Evolutionary conservation across 2,797 vertebrate species (phyloP).

Genomic region (Sylvia borin): DNA sequence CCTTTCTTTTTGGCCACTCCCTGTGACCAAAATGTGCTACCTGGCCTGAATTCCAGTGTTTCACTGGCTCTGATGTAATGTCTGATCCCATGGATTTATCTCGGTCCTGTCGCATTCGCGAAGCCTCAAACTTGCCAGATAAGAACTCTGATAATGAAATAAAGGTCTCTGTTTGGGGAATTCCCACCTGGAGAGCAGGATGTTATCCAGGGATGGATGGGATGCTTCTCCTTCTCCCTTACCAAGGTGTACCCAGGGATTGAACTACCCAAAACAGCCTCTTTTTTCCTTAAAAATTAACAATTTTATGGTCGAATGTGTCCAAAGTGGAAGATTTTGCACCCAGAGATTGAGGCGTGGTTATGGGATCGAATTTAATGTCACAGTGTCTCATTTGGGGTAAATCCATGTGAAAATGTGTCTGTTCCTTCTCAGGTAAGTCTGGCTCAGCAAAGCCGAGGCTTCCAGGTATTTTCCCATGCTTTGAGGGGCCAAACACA

Average conservation of each 20-base stretch:
- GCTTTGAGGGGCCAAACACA: not conserved
- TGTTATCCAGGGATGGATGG: rapidly evolving
- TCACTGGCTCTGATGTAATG: not conserved
- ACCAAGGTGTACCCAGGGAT: not conserved
- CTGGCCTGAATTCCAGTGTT: not conserved
- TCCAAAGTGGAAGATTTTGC: not conserved
- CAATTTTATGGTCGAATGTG: rapidly evolving
- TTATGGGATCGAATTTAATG: rapidly evolving
- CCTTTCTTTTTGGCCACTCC: not conserved
- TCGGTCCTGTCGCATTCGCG: rapidly evolving
- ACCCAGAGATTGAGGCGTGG: rapidly evolving
- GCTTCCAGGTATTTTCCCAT: not conserved
- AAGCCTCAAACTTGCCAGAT: not conserved
- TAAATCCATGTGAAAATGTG: not conserved
- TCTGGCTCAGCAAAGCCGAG: not conserved
- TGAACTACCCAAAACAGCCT: not conserved
- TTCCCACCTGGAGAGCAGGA: not conserved
- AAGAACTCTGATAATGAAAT: not conserved
- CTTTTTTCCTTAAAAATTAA: not conserved
- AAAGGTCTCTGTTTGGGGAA: too few relatives aligned
- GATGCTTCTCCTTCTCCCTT: not conserved
- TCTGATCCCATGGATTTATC: not conserved
- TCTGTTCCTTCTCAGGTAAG: not conserved
- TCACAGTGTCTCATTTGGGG: rapidly evolving
- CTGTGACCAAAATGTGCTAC: rapidly evolving